Evolutionary conservation across 2,888 invertebrate genomes (phyloP), one percentile per base, ranked within the genome.

Genomic region (Agrypnus murinus): DNA sequence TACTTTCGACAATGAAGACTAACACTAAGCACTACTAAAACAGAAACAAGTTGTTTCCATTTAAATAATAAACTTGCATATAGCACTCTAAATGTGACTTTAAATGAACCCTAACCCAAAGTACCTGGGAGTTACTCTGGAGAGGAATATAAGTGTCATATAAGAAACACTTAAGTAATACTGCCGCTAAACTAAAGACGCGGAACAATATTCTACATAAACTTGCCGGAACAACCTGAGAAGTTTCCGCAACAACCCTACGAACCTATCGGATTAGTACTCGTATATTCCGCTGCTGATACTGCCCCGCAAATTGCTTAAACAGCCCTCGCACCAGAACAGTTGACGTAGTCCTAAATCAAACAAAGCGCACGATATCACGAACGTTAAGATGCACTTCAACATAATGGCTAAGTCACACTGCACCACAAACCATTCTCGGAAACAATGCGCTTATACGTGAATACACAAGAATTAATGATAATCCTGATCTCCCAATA

Each of bases 1-100:
- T 40, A 7, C 40, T 40, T 40, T n/a, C 40, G 40, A 40, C 40
- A 40, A 40, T 40, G 40, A n/a, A 40, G 40, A 40, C 40, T 40
- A 40, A 40, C 40, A 40, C 40, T 40, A 40, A 40, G 40, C 40
- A 40, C 7, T 40, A n/a, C n/a, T n/a, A n/a, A n/a, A n/a, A n/a
- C n/a, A n/a, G n/a, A n/a, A n/a, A n/a, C n/a, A n/a, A n/a, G n/a
- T n/a, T n/a, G n/a, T n/a, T n/a, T n/a, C n/a, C n/a, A n/a, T n/a
- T n/a, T n/a, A n/a, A n/a, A n/a, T n/a, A n/a, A n/a, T n/a, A n/a
- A n/a, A n/a, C n/a, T n/a, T n/a, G n/a, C n/a, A n/a, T n/a, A n/a
- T n/a, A 40, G 12, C 12, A 40, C 40, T n/a, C 12, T 40, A n/a
- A 40, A 40, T 4, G 40, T 40, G 40, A 40, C 40, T 40, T n/a